These are phyloP conservation scores for Fabriciana adippe DNA, from an alignment of 2,888 invertebrate genomes.

Conservation along the genomic window DNA sequence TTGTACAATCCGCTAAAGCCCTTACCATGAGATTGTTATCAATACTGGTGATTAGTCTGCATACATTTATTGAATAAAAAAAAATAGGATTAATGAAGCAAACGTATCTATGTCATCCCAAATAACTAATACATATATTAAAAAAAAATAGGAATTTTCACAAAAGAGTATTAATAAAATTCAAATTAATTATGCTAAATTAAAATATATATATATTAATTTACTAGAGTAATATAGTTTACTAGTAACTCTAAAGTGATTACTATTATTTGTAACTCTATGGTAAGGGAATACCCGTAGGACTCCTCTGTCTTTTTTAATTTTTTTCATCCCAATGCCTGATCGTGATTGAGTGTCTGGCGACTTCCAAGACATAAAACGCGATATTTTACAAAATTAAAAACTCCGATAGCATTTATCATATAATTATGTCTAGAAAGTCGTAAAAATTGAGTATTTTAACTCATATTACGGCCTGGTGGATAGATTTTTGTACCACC, in stretches of 20 bases:
- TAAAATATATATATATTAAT: neutral
- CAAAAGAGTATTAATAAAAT: no score
- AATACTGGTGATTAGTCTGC: slow-evolving; percentile 37
- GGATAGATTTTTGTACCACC: slow-evolving; percentile 43
- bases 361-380: slow-evolving; percentile 49
- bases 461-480: slow-evolving; percentile 49
- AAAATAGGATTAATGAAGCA: neutral
- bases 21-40: slow-evolving; percentile 44
- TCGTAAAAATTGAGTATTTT: slow-evolving; percentile 36
- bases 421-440: slow-evolving; percentile 40
- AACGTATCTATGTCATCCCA: neutral
- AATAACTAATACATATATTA: no score
- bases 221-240: neutral
- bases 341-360: slow-evolving; percentile 40
- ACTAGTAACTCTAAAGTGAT: slow-evolving; percentile 13
- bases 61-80: neutral
- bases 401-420: neutral
- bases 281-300: slow-evolving; percentile 45
- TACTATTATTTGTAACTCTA: slow-evolving; percentile 41
- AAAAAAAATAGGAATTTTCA: no score
- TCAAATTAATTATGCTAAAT: no score
- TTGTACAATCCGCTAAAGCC: slow-evolving; percentile 40
- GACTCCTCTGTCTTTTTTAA: slow-evolving; percentile 41
- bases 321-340: slow-evolving; percentile 42
- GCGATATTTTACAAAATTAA: neutral